Evolutionary conservation across 2,113 vertebrate species (phyloP), one percentile per base, ranked within the genome.

Genomic region (Oxyura jamaicensis): DNA sequence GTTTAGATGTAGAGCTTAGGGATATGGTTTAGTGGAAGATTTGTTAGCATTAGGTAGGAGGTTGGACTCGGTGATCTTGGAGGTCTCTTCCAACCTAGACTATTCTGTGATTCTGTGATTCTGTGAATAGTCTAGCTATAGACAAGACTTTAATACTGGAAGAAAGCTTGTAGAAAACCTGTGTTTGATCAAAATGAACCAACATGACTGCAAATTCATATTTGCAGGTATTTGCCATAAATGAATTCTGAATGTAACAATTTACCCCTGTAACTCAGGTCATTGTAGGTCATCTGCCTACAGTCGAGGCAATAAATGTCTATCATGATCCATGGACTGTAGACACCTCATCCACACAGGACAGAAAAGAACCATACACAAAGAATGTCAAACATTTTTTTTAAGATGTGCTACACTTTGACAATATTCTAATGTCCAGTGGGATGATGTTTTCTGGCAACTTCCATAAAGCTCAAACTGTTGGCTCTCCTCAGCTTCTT

Each of bases 201-300:
- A 73, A 95, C 77, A 68, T 42, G 13, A 0, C 28, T 80, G 18
- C 25, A 88, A 86, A 76, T 69, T 83, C 29, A 46, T 77, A 91
- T 48, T 48, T 48, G 19, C 3, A 22, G 11, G 19, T 65, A 22
- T 55, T 88, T 62, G 25, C 1, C 8, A 39, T 29, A 75, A 80
- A 41, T 2, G 41, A 56, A 65, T 46, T 25, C 20, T 8, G 62
- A 76, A 46, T 13, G 42, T 66, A 48, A 22, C 46, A 48, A 48
- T 48, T 48, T 48, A 21, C 31, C 33, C 11, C 23, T 69, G 4
- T 28, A 73, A 41, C 6, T 18, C 13, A n/a, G n/a, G n/a, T n/a
- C n/a, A n/a, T n/a, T n/a, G n/a, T 42, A n/a, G 9, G 1, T 1
- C 17, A 59, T 28, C 42, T 22, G 2, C 21, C 15, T 35, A 19